These are phyloP conservation scores for Heliconius sara DNA, from an alignment of 2,888 invertebrate genomes.

Conservation along the genomic window DNA sequence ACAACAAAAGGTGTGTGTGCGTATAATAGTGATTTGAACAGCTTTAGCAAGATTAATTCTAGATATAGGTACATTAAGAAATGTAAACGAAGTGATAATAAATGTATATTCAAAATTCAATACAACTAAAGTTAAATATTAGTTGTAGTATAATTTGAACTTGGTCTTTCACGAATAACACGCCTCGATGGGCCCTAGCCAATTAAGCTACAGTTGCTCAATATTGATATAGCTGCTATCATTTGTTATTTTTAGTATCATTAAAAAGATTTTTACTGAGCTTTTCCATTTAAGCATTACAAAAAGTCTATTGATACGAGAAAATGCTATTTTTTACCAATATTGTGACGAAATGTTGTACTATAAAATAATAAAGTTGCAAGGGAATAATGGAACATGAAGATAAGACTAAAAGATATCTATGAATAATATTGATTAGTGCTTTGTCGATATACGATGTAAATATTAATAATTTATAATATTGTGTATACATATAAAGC, in stretches of 20 bases:
- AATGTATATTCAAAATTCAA: not conserved
- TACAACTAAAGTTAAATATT: not conserved
- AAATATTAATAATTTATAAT: no score
- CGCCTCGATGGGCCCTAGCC: not conserved
- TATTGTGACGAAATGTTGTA: no score
- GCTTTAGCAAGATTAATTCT: not conserved
- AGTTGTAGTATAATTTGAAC: not conserved
- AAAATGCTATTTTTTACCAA: no score
- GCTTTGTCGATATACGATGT: not conserved
- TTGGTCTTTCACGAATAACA: not conserved
- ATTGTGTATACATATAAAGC: no score
- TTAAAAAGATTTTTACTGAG: no score
- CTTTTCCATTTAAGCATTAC: no score
- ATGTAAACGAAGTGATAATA: not conserved
- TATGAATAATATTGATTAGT: not conserved
- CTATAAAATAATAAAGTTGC: no score
- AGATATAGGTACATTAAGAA: not conserved
- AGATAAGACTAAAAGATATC: not conserved
- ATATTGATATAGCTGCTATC: conserved; percentile 1
- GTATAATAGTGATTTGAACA: not conserved
- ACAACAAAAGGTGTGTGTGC: not conserved
- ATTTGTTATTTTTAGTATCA: not conserved
- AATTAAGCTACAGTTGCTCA: not conserved
- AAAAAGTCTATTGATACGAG: no score
- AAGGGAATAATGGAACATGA: not conserved